phyloP scores from a whole-genome alignment of 1,140 invertebrate species.

The Drosophila kikkawai region DNA sequence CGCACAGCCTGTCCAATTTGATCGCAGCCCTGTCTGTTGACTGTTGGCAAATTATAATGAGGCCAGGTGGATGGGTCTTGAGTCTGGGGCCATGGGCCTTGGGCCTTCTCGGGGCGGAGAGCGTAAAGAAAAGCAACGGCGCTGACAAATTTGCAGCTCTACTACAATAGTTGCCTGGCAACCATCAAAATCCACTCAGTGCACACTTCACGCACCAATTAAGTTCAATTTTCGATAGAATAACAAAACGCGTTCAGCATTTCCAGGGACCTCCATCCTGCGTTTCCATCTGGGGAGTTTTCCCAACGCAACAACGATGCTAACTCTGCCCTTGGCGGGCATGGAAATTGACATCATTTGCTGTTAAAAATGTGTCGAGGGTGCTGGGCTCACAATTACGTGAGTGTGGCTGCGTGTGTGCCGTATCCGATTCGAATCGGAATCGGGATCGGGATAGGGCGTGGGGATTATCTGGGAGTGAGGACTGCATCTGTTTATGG shows the following conservation, averaged over 20 bases:
- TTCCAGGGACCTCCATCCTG: conserved; percentile 5
- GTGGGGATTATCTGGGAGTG: conserved; percentile 28
- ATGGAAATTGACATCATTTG: conserved; percentile 80
- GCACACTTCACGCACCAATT: conserved; percentile 80
- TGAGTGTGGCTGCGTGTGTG: conserved; percentile 33
- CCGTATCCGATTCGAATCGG: conserved; percentile 32
- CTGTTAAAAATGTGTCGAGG: conserved; percentile 56
- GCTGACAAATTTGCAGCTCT: conserved; percentile 38
- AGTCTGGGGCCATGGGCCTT: background rate
- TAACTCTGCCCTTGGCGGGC: conserved; percentile 30
- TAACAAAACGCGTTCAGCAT: conserved; percentile 51
- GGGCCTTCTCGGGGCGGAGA: background rate
- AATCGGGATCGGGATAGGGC: background rate
- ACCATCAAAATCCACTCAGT: conserved; percentile 54
- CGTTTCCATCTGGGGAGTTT: conserved; percentile 11
- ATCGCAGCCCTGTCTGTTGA: conserved; percentile 49
- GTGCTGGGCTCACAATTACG: conserved; percentile 16
- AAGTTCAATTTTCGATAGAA: conserved; percentile 72
- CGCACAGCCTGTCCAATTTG: conserved; percentile 41
- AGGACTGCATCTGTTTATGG: conserved; percentile 56
- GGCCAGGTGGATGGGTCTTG: conserved; percentile 22
- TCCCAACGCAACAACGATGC: conserved; percentile 11
- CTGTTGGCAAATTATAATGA: conserved; percentile 68
- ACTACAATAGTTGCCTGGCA: conserved; percentile 65
- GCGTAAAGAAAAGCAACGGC: background rate